Evolutionary conservation across 2,888 invertebrate genomes (phyloP), one percentile per base, ranked within the genome.

Genomic region (Keiferia lycopersicella): DNA sequence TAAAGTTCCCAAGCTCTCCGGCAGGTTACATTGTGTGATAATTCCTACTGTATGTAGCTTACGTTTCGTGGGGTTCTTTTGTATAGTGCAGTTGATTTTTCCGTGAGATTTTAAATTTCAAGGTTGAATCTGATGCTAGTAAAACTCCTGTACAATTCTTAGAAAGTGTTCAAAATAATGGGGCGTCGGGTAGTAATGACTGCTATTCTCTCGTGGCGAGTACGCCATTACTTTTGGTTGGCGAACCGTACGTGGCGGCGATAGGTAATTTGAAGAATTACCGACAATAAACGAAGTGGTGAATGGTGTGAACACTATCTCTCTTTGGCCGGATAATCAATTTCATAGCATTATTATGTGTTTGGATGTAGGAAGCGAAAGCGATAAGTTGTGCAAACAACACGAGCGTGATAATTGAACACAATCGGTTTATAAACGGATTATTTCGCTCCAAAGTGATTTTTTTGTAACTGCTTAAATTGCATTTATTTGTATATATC

Each of bases 261-360:
- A 77, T 80, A 73, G 74, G 66, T 78, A 76, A 79, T 80, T 82
- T 76, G 69, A 73, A 78, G 76, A 76, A 79, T 79, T 75, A 72
- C 76, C 73, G 67, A 64, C 77, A 73, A 77, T 80, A 73, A 80
- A 69, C 70, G 73, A 72, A 73, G 75, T 73, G 71, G 76, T 67
- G 61, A 70, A 71, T 73, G 74, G 75, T 69, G 75, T 76, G 74
- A 74, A 76, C 73, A 68, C 50, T 73, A 69, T 73, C 75, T 80
- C 80, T 80, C 73, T 78, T 80, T 56, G 75, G 78, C 73, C 76
- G 73, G 75, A 72, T 75, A 80, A 84, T 84, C 81, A 81, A 83
- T 83, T 83, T 80, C n/a, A 58, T 57, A 26, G 22, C 30, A 20
- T 63, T 48, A 39, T 51, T 64, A 51, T 38, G 41, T 38, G 41